Base-by-base conservation (phyloP, 2,888 invertebrate species). In the Sepioteuthis lessoniana region DNA sequence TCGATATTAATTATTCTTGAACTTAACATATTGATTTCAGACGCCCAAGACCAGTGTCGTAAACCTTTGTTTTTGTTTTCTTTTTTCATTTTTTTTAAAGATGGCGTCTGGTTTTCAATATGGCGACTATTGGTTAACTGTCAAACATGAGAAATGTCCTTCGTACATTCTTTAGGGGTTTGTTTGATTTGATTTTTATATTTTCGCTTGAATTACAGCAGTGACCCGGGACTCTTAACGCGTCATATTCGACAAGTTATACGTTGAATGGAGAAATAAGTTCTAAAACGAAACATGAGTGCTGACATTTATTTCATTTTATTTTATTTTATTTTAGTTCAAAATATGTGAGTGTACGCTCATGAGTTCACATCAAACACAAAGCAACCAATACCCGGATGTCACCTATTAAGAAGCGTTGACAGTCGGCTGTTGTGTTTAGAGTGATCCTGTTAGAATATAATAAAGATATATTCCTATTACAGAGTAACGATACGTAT, bases 61-160 rank as follows among this genome's bases (percentile, higher is more conserved):
- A 35, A n/a, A 3, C 4, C n/a, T 76, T 55, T 55, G 25, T 7
- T 42, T 42, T 42, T 42, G 42, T 42, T 42, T 42, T 42, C 42
- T 7, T 55, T 55, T 55, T 55, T 47, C 19, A 19, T 47, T 47
- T 16, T 47, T 55, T 55, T 55, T n/a, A n/a, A 76, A 76, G n/a
- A 76, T 76, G n/a, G 76, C 76, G 76, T 3, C 76, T 76, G n/a
- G n/a, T 76, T 35, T 76, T 76, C 76, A 76, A 76, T 76, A 76
- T 76, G 76, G 76, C 76, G 76, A 76, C 76, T 76, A 76, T 76
- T 76, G 76, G 76, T 76, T 76, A n/a, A 76, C 76, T 76, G 76
- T 76, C 76, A 76, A 76, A 76, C 35, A n/a, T 76, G 76, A 76
- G 35, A 76, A 76, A 76, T 76, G 76, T 35, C n/a, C 76, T 76